These are phyloP conservation scores for Endotricha flammealis DNA, from an alignment of 2,888 invertebrate species.

Conservation along the genomic window DNA sequence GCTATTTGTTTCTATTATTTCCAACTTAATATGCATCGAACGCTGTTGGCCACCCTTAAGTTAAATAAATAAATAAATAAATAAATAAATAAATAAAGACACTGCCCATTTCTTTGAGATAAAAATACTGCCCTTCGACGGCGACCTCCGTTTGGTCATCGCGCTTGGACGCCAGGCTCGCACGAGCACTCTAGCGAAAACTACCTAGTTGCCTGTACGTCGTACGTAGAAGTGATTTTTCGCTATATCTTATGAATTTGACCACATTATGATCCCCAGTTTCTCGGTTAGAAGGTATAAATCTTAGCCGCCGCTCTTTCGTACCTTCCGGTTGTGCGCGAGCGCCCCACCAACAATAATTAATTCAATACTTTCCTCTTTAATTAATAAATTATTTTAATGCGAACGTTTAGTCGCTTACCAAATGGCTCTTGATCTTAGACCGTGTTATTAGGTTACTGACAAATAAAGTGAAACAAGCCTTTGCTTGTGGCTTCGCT, in stretches of 20 bases:
- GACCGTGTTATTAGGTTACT: background rate
- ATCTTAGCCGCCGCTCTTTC: slow-evolving; percentile 42
- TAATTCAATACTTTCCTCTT: slow-evolving; percentile 45
- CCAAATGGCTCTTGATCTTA: slow-evolving; percentile 1
- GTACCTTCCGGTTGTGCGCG: slow-evolving; percentile 35
- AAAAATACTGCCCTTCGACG: too few relatives aligned
- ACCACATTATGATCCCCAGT: slow-evolving; percentile 10
- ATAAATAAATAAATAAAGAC: background rate
- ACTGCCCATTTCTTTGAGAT: background rate
- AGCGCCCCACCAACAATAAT: slow-evolving; percentile 35
- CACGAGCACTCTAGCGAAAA: too few relatives aligned
- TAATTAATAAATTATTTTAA: slow-evolving; percentile 44
- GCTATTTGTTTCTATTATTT: too few relatives aligned
- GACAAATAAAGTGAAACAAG: background rate
- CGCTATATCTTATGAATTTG: slow-evolving; percentile 13
- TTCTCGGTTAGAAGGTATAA: slow-evolving; percentile 36
- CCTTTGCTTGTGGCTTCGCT: too few relatives aligned
- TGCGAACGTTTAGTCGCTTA: slow-evolving; percentile 15
- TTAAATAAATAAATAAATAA: too few relatives aligned
- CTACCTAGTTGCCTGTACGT: too few relatives aligned
- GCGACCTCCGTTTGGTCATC: too few relatives aligned
- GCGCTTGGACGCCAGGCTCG: too few relatives aligned
- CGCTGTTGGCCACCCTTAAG: too few relatives aligned
- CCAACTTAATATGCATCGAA: too few relatives aligned
- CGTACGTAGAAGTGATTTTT: too few relatives aligned